phyloP scores from a whole-genome alignment of 1,140 invertebrate genomes.

The Drosophila santomea region DNA sequence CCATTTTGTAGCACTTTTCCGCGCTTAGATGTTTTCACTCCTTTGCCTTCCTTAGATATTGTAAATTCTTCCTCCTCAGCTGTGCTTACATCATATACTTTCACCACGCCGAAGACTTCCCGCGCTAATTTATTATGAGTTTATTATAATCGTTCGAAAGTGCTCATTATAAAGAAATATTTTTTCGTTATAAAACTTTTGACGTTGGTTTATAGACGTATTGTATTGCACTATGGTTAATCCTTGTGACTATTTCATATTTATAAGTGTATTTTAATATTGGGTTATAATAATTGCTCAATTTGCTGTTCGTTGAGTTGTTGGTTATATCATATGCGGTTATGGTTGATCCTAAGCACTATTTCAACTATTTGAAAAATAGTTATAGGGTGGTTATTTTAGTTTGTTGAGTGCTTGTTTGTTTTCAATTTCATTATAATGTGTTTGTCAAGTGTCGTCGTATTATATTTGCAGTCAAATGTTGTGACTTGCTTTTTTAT shows the following conservation, averaged over 20 bases:
- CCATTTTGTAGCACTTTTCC: slow-evolving; percentile 42
- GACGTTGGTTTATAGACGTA: slow-evolving; percentile 28
- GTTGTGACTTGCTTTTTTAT: no score
- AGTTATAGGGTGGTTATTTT: slow-evolving; percentile 1
- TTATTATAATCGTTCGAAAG: slow-evolving; percentile 44
- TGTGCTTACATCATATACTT: slow-evolving; percentile 33
- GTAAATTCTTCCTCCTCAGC: neutral
- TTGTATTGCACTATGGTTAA: slow-evolving; percentile 26
- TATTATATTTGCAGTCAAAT: no score
- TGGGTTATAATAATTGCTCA: slow-evolving; percentile 16
- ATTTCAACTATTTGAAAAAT: slow-evolving; percentile 22
- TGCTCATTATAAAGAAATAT: slow-evolving; percentile 44
- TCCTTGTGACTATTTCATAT: slow-evolving; percentile 16
- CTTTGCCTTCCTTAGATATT: neutral
- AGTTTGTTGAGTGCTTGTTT: neutral
- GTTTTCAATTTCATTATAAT: neutral
- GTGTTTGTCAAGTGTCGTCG: neutral
- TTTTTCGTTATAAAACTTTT: slow-evolving; percentile 31
- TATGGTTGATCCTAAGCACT: slow-evolving; percentile 46
- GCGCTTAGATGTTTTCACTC: slow-evolving; percentile 32
- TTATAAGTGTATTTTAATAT: slow-evolving; percentile 5
- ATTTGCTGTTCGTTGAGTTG: slow-evolving; percentile 28
- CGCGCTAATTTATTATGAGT: slow-evolving; percentile 9
- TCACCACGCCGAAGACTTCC: slow-evolving; percentile 32
- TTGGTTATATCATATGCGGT: slow-evolving; percentile 18